Evolutionary conservation across 1,140 invertebrate species (phyloP), one percentile per base, ranked within the genome.

Genomic region (Drosophila takahashii): DNA sequence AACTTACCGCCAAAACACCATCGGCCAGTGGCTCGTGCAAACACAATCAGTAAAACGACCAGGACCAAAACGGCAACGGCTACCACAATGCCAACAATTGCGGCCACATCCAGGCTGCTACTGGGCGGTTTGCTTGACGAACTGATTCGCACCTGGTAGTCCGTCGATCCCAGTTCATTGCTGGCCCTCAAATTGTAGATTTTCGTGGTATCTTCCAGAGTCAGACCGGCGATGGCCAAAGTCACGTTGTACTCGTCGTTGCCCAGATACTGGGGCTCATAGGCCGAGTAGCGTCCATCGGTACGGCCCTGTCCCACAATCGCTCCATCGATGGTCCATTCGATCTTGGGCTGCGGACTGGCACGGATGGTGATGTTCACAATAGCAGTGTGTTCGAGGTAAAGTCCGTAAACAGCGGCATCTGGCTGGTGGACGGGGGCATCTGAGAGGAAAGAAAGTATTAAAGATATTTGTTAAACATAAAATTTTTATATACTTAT

Each of bases 1-100:
- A 16, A 95, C 95, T 95, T 93, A 96, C 96, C 96, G 92, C 95
- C 95, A 91, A 96, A 97, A 92, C 96, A 97, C 96, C 96, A 96
- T 91, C 95, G 94, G 78, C 95, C 95, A 52, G 96, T 96, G 45
- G 95, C 94, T 74, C 95, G 95, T 45, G 96, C 96, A 90, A 96
- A 96, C 42, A 96, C 93, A n/a, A 95, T 77, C 26, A 96, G 91
- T 60, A 95, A 94, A 10, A 96, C 92, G 57, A 95, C 92, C 18
- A 96, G 93, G 4, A 96, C 92, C 0, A 96, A 84, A 15, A 96
- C 91, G 52, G 96, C 91, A 8, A 96, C 93, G 10, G 94, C 95
- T 3, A 96, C 93, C 22, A 96, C 95, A 52, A 96, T 96, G 45
- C 95, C 95, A 41, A 96, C 95, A 59, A 97, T 96, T 1, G 95